phyloP scores from a whole-genome alignment of 1,140 invertebrate genomes.

The Drosophila kanapiae region DNA sequence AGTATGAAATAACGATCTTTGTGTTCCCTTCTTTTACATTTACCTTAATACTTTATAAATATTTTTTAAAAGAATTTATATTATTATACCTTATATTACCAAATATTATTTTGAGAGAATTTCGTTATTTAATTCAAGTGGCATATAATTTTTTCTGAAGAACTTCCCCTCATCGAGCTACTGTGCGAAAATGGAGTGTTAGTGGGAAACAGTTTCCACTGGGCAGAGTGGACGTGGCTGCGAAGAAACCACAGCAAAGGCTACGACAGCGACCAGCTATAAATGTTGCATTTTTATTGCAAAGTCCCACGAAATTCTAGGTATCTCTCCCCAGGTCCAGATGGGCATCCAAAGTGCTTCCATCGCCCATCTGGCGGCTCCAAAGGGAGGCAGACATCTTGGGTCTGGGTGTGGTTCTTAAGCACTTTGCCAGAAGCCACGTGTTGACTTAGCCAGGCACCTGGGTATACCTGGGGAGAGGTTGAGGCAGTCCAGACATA shows the following conservation, averaged over 20 bases:
- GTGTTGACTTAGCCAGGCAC: slow-evolving; percentile 42
- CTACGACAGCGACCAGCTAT: slow-evolving; percentile 54
- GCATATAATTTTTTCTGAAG: neutral
- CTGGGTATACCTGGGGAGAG: slow-evolving; percentile 5
- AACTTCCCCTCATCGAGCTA: neutral
- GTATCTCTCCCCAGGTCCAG: slow-evolving; percentile 29
- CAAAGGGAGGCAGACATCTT: neutral
- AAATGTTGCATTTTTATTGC: slow-evolving; percentile 75
- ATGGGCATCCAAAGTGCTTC: slow-evolving; percentile 48
- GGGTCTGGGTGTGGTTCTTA: neutral
- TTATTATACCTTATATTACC: neutral
- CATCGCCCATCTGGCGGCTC: neutral
- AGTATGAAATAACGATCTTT: too few relatives aligned
- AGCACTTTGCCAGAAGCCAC: slow-evolving; percentile 42
- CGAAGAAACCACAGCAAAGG: slow-evolving; percentile 26
- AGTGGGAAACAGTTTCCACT: slow-evolving; percentile 47
- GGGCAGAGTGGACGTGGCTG: slow-evolving; percentile 33
- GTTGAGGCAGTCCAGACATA: slow-evolving; percentile 15
- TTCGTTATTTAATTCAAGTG: neutral
- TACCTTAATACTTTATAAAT: neutral
- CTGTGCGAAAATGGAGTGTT: slow-evolving; percentile 13
- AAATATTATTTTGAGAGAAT: neutral
- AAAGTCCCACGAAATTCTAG: slow-evolving; percentile 25
- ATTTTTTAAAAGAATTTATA: neutral
- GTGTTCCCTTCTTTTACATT: neutral